Percentiles rank a stretch among this genome's conserved stretches.
Evolutionary conservation across 2,797 vertebrate genomes (phyloP).

Genomic region (Scolopax rusticola): DNA sequence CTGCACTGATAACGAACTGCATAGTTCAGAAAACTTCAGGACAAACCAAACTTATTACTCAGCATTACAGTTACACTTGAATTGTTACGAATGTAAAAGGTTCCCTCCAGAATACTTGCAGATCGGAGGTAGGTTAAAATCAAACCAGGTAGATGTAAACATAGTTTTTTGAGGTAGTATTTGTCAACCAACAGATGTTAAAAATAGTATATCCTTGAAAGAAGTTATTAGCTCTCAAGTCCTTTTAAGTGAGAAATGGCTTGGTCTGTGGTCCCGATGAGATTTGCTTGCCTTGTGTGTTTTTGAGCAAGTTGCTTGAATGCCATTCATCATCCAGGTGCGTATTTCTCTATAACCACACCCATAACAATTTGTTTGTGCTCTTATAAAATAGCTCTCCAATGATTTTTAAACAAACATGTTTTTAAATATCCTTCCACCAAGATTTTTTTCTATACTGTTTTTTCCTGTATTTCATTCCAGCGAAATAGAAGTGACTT

Average conservation of each 20-base stretch:
- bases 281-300: conserved; percentile 40
- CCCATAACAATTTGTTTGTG: neutral
- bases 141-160: conserved; percentile 61
- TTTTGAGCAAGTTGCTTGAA: conserved; percentile 40
- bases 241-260: conserved; percentile 51
- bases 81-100: conserved; percentile 70
- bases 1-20: conserved; percentile 85
- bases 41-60: conserved; percentile 77
- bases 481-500: neutral
- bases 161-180: conserved; percentile 66
- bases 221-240: conserved; percentile 59
- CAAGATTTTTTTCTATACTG: conserved; percentile 47
- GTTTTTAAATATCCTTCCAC: neutral
- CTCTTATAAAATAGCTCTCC: neutral
- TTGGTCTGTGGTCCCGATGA: conserved; percentile 62
- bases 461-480: conserved; percentile 54
- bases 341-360: neutral
- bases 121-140: conserved; percentile 63
- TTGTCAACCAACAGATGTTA: conserved; percentile 67
- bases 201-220: conserved; percentile 67
- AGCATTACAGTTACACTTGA: conserved; percentile 84
- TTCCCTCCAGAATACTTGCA: conserved; percentile 52
- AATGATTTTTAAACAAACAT: neutral
- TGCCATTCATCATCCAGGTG: neutral
- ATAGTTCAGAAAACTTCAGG: conserved; percentile 73